Evolutionary conservation across 2,888 invertebrate species (phyloP), one percentile per base, ranked within the genome.

Genomic region (Amphimallon solstitiale): DNA sequence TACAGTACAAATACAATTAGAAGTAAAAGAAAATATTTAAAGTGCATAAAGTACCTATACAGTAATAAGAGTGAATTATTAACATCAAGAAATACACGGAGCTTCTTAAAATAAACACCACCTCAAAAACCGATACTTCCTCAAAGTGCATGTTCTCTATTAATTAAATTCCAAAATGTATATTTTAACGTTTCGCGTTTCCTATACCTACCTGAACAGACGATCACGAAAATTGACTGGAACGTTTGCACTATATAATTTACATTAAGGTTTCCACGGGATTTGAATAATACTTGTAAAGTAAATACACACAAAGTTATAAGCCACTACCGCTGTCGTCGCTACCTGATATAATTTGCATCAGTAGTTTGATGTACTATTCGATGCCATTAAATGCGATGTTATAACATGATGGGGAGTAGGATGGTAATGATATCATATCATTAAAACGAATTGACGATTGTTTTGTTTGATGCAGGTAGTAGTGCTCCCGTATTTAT

Each of bases 81-180:
- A 23, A 23, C 5, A 5, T 5, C 23, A 23, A 23, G 23, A 23
- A 23, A 23, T 23, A 23, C 23, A 23, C 23, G 23, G 23, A 4
- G 5, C 29, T 9, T 29, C 9, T 29, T 29, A 29, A 29, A 29
- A 29, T 29, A 29, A 29, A 29, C 29, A 29, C 29, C 5, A 29
- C 5, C 6, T 29, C 29, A 29, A 29, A 29, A 29, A 29, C 29
- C 9, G 29, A 29, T 29, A 29, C 6, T 29, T 29, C 29, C 12
- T 6, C 23, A 3, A 2, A 29, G 37, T 29, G 40, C 23, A 56
- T 40, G 56, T 40, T 56, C 14, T 4, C 9, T 56, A 21, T 56
- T 56, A 56, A 56, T 56, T 56, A 56, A 56, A 56, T 43, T 56
- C 23, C n/a, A 23, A 56, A 56, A 23, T 29, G 56, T 56, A 40